Conservation (phyloP, 2,797 vertebrate species). For the Enteromius thamalakanensis region DNA sequence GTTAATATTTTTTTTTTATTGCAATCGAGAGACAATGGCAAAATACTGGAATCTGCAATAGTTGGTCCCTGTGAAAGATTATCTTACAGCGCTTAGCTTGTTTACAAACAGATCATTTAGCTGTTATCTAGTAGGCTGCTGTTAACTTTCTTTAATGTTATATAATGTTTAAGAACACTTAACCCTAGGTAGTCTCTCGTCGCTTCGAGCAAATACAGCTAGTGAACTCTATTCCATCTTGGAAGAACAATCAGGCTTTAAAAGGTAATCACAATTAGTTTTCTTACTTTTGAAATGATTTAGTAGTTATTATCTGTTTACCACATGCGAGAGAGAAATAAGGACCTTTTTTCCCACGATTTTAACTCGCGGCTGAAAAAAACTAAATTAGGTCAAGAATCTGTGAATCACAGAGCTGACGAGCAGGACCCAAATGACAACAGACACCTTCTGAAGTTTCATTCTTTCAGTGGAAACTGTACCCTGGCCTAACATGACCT, state of each 20-base stretch:
- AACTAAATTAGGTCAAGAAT: conserved; percentile 20
- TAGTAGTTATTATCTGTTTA: background rate
- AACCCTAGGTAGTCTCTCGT: background rate
- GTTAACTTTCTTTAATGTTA: background rate
- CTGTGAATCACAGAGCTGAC: conserved; percentile 5
- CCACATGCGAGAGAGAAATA: background rate
- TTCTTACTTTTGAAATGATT: background rate
- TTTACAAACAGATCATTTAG: background rate
- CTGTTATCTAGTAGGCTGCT: background rate
- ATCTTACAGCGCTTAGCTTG: background rate
- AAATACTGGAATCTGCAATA: background rate
- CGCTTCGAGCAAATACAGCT: background rate
- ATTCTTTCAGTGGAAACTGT: conserved; percentile 13
- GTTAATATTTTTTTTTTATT: background rate
- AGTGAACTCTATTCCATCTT: background rate
- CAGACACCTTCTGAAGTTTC: conserved; percentile 14
- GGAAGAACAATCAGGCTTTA: background rate
- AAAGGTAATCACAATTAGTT: background rate
- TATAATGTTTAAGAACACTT: background rate
- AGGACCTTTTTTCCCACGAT: conserved; percentile 1
- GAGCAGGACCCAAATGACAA: conserved; percentile 29
- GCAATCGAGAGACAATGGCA: too few species aligned
- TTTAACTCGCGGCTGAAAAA: background rate
- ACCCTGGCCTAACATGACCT: conserved; percentile 32
- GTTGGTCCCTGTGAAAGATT: background rate